Percentiles rank a stretch among this genome's conserved stretches.
Conservation (phyloP, 53 echinoderm and acorn worm genomes). For the Zoroaster sp. region DNA sequence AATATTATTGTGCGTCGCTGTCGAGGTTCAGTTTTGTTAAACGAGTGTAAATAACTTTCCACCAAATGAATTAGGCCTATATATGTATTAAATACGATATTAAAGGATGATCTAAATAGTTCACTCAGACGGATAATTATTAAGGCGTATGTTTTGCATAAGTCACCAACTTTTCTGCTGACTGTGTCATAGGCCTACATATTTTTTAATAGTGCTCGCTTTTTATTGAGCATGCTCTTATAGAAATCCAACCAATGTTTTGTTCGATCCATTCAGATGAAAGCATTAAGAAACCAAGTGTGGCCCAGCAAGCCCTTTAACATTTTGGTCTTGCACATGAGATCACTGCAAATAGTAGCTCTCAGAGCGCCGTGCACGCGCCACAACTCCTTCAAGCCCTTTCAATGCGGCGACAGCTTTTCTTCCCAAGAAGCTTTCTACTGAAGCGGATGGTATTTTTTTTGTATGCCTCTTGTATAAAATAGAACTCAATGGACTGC, state of each 20-base stretch:
- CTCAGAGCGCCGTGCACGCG: neutral
- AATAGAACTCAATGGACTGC: conserved; percentile 28
- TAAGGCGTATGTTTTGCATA: too few species aligned
- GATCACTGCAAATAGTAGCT: conserved; percentile 4
- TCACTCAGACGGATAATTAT: too few species aligned
- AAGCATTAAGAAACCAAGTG: neutral
- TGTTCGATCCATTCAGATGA: neutral
- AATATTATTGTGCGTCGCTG: too few species aligned
- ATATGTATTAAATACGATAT: neutral
- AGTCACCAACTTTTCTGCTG: too few species aligned
- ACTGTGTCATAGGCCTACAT: too few species aligned
- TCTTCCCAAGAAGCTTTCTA: neutral
- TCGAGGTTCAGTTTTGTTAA: too few species aligned
- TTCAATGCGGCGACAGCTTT: conserved; percentile 35
- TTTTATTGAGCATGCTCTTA: too few species aligned
- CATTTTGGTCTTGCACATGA: conserved; percentile 10
- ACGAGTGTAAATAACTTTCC: neutral
- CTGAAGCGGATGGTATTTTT: neutral
- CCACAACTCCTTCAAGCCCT: conserved; percentile 24
- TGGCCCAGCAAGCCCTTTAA: neutral
- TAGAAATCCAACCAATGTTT: too few species aligned
- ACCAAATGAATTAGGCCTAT: neutral
- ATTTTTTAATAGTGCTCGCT: too few species aligned
- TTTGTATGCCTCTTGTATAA: neutral
- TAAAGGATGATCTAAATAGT: too few species aligned